Evolutionary conservation across 2,888 invertebrate genomes (phyloP), one percentile per base, ranked within the genome.

Genomic region (Drosophila meridiana): DNA sequence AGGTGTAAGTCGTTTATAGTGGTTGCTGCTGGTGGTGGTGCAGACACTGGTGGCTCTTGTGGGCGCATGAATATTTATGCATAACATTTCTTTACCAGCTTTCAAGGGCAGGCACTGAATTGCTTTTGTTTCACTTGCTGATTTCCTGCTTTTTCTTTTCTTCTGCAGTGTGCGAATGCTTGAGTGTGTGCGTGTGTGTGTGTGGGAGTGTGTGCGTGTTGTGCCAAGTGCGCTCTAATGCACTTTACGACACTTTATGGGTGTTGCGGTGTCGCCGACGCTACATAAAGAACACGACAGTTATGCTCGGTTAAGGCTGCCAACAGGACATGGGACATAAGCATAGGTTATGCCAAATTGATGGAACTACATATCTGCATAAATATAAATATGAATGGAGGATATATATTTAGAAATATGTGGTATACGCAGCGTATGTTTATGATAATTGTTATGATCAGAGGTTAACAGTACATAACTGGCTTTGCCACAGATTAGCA

Each of bases 231-330:
- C 73, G 87, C 87, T 86, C 87, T 88, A 88, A 86, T 86, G 86
- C 86, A 86, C 84, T 86, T 88, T 88, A 84, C 76, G 87, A 88
- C 89, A 88, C 89, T 86, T 83, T 86, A 88, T 78, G 69, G 69
- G 75, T 57, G 76, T 57, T 78, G 79, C 64, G 85, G 76, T 69
- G 78, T 71, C 71, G 61, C 63, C 60, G 56, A 47, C 55, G 43
- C 47, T 68, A 43, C 42, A 66, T 56, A 66, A 65, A 43, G 69
- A 55, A 69, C 66, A 69, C 42, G 62, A 67, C 80, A 74, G 62
- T 67, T 69, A 56, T 58, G 76, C 56, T 45, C 45, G 45, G 45
- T 58, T 58, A 58, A 58, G 57, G 14, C 3, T 13, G 42, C 13
- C 20, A 45, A 26, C 32, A 40, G 42, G 59, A 63, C 38, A 56